phyloP scores from a whole-genome alignment of 2,888 invertebrate genomes.

The Smittia sp. region DNA sequence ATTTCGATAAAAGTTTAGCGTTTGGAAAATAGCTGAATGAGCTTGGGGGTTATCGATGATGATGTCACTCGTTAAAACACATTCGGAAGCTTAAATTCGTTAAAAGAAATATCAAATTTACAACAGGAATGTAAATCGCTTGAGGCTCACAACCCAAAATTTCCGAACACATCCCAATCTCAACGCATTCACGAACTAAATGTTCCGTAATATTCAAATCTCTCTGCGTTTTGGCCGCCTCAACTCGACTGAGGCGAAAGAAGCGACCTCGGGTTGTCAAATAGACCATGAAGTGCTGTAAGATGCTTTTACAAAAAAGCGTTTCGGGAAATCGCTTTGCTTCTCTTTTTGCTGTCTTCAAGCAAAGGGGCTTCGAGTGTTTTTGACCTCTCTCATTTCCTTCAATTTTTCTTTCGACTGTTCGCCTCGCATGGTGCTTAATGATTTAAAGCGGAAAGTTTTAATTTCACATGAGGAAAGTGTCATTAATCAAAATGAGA shows the following conservation, averaged over 20 bases:
- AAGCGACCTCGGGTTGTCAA: slow-evolving; percentile 30
- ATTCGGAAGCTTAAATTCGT: too few relatives aligned
- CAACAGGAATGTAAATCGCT: too few relatives aligned
- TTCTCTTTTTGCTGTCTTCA: background rate
- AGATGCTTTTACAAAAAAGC: slow-evolving; percentile 9
- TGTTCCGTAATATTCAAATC: slow-evolving; percentile 12
- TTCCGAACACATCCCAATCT: too few relatives aligned
- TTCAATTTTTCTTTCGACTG: slow-evolving; percentile 23
- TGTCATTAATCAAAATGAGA: slow-evolving; percentile 30
- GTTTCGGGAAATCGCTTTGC: slow-evolving; percentile 23
- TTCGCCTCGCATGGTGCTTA: slow-evolving; percentile 20
- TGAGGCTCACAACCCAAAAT: too few relatives aligned
- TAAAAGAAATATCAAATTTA: too few relatives aligned
- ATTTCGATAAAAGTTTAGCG: slow-evolving; percentile 2
- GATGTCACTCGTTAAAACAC: too few relatives aligned
- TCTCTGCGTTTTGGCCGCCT: background rate
- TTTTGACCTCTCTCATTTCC: slow-evolving; percentile 32
- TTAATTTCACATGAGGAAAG: slow-evolving; percentile 21
- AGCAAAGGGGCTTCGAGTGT: slow-evolving; percentile 1
- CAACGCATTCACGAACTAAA: slow-evolving; percentile 3
- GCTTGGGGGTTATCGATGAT: too few relatives aligned
- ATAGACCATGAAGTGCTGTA: slow-evolving; percentile 38
- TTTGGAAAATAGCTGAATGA: slow-evolving; percentile 9
- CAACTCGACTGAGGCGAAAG: too few relatives aligned
- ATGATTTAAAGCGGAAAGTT: slow-evolving; percentile 38